Evolutionary conservation across 2,797 vertebrate genomes (phyloP), one percentile per base, ranked within the genome.

Genomic region (Macrochelys suwanniensis): DNA sequence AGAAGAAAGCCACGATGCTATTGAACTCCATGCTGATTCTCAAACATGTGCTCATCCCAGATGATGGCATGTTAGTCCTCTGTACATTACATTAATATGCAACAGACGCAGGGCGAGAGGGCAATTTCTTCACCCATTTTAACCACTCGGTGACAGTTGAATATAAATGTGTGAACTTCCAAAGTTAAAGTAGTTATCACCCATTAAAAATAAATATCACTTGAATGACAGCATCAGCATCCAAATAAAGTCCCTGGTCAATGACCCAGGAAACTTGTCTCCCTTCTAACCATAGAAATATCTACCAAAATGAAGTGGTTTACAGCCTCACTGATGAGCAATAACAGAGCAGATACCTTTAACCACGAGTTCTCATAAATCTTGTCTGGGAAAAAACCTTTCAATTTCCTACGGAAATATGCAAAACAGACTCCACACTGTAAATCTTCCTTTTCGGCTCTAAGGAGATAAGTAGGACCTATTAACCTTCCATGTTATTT

Each of bases 401-500:
- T 76, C 97, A 76, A 51, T 95, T 97, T 98, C 97, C 97, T 92
- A 89, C 10, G 65, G 96, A 98, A 98, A 98, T 97, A 98, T 98
- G 98, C 98, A 98, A 97, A 98, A 96, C 96, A 95, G 94, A 96
- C 96, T 96, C 78, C 2, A 3, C 89, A 82, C 94, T 97, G 97
- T 98, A 98, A 98, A 97, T 98, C 98, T 97, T 94, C 97, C 98
- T 97, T 97, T 96, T 96, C 94, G 7, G 97, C 71, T 80, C 98
- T 98, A 98, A 99, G 98, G 98, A 99, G 98, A 98, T 98, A 98
- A 99, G 98, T 98, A 98, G 98, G 99, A 99, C 99, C 99, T 99
- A 99, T 99, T 99, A 99, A 99, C 99, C 99, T 99, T 99, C 99
- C 98, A 96, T 98, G 99, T 98, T 99, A 99, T 99, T 99, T 99